Base-by-base conservation (phyloP, 2,113 vertebrate genomes). In the Coregonus clupeaformis region DNA sequence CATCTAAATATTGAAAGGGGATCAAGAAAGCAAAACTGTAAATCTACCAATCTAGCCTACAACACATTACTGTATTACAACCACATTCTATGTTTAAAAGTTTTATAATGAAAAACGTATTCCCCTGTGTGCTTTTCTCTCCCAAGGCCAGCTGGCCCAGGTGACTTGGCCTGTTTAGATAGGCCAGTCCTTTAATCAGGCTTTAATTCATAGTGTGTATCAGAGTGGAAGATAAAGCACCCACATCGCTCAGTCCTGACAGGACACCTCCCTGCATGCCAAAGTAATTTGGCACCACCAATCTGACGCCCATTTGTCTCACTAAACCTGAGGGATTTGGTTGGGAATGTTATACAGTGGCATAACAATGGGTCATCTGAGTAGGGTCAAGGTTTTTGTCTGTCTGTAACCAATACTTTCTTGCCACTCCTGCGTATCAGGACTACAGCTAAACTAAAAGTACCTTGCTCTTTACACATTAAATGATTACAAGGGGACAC, bases 241-340 rank as follows among this genome's bases (percentile, higher is more conserved):
- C 64, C 72, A 74, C 60, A 79, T 74, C 55, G 47, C 72, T 74
- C 77, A 64, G 66, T 68, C 57, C n/a, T 78, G 77, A 74, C 66
- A 74, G 67, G 66, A 69, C 55, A 42, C 72, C 65, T 74, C 67
- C 77, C 57, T 64, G 42, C 67, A 70, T 59, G 72, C 72, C 72
- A 73, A 69, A 45, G 20, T 29, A 6, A 70, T 59, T 60, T 69
- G 60, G 65, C 30, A 20, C 68, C 66, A 55, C 72, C 78, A 45
- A 27, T n/a, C 60, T 71, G 68, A 75, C 62, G 32, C 30, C 68
- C 20, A 25, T 59, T 45, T 57, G 60, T 71, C 69, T 66, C 6
- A 22, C 36, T 57, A 70, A 5, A n/a, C 47, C 45, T 57, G 22
- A 18, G 55, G 55, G 63, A 77, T 36, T 66, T 59, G 47, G 24